Conservation (phyloP, 2,797 vertebrate genomes). For the Poliocrania exsul region DNA sequence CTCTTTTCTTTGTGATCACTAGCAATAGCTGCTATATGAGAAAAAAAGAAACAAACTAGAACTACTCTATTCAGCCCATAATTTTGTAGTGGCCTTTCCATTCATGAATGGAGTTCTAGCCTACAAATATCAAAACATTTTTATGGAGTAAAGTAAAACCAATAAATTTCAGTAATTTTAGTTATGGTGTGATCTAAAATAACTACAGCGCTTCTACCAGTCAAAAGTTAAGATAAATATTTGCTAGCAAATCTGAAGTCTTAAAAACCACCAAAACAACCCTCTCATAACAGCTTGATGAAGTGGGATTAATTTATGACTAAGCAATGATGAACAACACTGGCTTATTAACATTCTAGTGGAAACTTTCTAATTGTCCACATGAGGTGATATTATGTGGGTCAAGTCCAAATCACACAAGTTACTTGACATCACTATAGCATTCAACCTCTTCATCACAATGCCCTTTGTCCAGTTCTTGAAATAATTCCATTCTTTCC, state of each 20-base stretch:
- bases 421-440: not conserved
- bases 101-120: not conserved
- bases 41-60: fast-evolving
- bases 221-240: not conserved
- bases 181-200: not conserved
- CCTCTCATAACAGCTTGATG: not conserved
- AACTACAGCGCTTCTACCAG: not conserved
- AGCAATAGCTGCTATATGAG: not conserved
- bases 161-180: not conserved
- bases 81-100: not conserved
- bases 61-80: not conserved
- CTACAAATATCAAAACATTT: not conserved
- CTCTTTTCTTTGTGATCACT: not conserved
- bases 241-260: not conserved
- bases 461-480: not conserved
- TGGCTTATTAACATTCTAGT: not conserved
- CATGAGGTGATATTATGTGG: not conserved
- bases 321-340: not conserved
- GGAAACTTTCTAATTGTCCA: constrained; percentile 20
- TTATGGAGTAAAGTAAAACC: not conserved
- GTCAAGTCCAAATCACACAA: constrained; percentile 4
- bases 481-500: not conserved
- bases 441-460: not conserved
- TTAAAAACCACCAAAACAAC: not conserved
- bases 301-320: not conserved